A percentile compares a stretch with the other conserved stretches of the same genome.
Conservation (phyloP, 2,113 vertebrate genomes). For the Pluvialis apricaria region DNA sequence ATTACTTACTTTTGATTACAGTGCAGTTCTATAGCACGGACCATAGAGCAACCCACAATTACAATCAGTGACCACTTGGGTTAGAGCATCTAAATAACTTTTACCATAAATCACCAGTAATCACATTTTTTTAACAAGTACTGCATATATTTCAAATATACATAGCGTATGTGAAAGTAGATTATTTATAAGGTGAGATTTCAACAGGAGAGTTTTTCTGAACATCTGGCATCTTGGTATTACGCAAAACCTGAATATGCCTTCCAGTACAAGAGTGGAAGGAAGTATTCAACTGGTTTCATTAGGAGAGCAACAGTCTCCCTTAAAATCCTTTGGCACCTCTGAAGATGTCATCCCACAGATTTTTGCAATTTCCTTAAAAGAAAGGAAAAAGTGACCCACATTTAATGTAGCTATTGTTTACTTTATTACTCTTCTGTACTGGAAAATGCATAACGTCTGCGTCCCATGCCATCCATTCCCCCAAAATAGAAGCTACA, state of each 20-base stretch:
- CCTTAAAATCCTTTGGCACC: background rate
- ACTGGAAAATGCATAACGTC: background rate
- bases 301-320: background rate
- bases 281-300: background rate
- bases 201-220: background rate
- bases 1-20: background rate
- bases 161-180: background rate
- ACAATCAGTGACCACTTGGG: background rate
- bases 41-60: background rate
- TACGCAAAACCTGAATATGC: background rate
- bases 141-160: background rate
- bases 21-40: background rate
- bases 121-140: background rate
- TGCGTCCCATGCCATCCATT: too few species aligned
- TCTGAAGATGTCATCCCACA: background rate
- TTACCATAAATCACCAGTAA: background rate
- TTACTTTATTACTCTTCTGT: background rate
- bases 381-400: background rate
- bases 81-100: background rate
- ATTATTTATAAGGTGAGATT: background rate
- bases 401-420: background rate
- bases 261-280: background rate
- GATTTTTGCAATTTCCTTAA: background rate
- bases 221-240: background rate
- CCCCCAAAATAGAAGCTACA: fast-evolving